Evolutionary conservation across 2,888 invertebrate species (phyloP), one percentile per base, ranked within the genome.

Genomic region (Rhagium mordax): DNA sequence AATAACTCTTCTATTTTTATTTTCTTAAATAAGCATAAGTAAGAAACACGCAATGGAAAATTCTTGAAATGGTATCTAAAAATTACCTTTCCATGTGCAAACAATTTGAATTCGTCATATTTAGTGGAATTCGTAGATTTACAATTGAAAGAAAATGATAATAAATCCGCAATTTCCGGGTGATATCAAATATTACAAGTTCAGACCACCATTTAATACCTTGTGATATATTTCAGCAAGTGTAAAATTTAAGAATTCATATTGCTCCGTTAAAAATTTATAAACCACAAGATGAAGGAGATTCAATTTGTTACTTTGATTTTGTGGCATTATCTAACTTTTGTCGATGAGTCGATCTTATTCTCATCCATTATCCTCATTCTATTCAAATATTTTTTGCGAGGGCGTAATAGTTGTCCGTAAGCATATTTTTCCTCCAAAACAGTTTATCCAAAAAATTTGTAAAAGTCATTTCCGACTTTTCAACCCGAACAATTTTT

Each of bases 161-260:
- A 55, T 20, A 24, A 24, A 55, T 7, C 55, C 55, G 24, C 55
- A 55, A 55, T 55, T 21, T 55, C 55, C 55, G 55, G 13, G n/a
- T 24, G 55, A 55, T 55, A 55, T 13, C 41, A n/a, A 4, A n/a
- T 41, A 41, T n/a, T 41, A 41, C n/a, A 10, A n/a, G n/a, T 41
- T 24, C n/a, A 15, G 13, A 41, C 3, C 33, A 1, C 1, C 33
- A 33, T 10, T 33, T 33, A 33, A 33, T 33, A 33, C 10, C 13
- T 41, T n/a, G 13, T 41, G n/a, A 10, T 13, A n/a, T 41, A 5
- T 41, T 41, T 33, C 33, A 41, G 41, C n/a, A 41, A 41, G n/a
- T 41, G 13, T 41, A 41, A 41, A 41, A 13, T 33, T 8, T 10
- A 33, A 2, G 8, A 3, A 27, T 27, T 27, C 29, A n/a, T n/a